Evolutionary conservation across 2,113 vertebrate genomes (phyloP), one percentile per base, ranked within the genome.

Genomic region (Ciconia maguari): DNA sequence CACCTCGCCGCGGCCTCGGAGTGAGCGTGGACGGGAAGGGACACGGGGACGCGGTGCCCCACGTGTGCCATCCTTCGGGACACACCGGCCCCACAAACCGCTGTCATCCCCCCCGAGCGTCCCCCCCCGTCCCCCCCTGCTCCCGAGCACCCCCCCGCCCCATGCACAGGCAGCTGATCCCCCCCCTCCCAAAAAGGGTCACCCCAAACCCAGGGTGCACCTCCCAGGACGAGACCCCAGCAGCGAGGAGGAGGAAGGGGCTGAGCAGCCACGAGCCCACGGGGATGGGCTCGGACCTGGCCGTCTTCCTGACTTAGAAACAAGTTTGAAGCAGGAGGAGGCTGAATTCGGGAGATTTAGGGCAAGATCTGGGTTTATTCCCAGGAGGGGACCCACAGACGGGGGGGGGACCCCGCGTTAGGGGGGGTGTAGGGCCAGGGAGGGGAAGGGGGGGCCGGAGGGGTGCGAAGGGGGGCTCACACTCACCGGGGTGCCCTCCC

Each of bases 61-160:
- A 48, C 0, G 0, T 12, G n/a, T 51, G n/a, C 25, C 49, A 13
- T 25, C 36, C 57, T 48, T 57, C 1, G 19, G 49, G 61, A 69
- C 65, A 55, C 5, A 0, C 38, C 3, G 0, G 13, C 18, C 46
- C 61, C 75, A 30, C 21, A 30, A 71, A 16, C 6, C 8, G 0
- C 72, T 5, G 0, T 0, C 0, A 1, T 16, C 3, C 34, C 41
- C 19, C 19, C 0, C 2, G 9, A 21, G 18, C 4, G 10, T 1
- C 24, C 85, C 30, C 85, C 30, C 20, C 13, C 11, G 7, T 57
- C 12, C 22, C 12, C 22, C 3, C 4, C 36, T 0, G 8, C 36
- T 52, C 81, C 51, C 0, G 0, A 77, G 69, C 74, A 58, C 25
- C 61, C 58, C 58, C 2, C 89, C 27, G 2, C 68, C 44, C 58